A percentile compares a stretch with the other conserved stretches of the same genome.
phyloP scores from a whole-genome alignment of 64 coral and sea anemone species.

The Pocillopora damicornis region DNA sequence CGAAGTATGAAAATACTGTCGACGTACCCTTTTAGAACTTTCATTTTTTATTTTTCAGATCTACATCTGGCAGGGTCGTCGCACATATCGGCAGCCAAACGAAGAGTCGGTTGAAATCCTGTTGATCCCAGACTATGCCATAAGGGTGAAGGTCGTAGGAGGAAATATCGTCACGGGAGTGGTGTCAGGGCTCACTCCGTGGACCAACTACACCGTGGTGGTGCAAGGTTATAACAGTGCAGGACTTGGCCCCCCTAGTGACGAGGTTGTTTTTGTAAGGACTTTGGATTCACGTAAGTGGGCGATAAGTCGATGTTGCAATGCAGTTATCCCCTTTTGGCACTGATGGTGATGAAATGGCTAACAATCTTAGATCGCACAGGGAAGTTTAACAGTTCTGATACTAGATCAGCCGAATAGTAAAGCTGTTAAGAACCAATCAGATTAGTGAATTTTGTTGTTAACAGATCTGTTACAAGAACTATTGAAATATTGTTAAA shows the following conservation, averaged over 20 bases:
- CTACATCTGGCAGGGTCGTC: background rate
- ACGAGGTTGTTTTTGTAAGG: background rate
- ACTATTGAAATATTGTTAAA: no score
- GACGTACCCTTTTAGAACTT: no score
- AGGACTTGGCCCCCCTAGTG: background rate
- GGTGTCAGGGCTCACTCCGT: constrained; percentile 3
- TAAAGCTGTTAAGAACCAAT: no score
- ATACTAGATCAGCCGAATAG: no score
- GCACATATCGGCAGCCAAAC: no score
- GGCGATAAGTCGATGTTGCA: background rate
- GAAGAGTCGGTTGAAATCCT: no score
- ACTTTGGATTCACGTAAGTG: constrained; percentile 31
- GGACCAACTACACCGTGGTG: background rate
- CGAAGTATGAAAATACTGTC: no score
- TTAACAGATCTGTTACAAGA: no score
- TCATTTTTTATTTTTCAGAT: background rate
- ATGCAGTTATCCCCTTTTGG: background rate
- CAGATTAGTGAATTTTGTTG: no score
- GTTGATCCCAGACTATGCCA: background rate
- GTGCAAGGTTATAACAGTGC: constrained; percentile 19
- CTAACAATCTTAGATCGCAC: no score
- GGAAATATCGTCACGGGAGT: background rate
- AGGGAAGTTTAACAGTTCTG: no score
- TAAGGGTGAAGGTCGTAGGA: background rate
- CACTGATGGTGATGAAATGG: background rate